A percentile compares a stretch with the other conserved stretches of the same genome.
phyloP scores from a whole-genome alignment of 1,140 invertebrate species.

The Pomacea maculata region DNA sequence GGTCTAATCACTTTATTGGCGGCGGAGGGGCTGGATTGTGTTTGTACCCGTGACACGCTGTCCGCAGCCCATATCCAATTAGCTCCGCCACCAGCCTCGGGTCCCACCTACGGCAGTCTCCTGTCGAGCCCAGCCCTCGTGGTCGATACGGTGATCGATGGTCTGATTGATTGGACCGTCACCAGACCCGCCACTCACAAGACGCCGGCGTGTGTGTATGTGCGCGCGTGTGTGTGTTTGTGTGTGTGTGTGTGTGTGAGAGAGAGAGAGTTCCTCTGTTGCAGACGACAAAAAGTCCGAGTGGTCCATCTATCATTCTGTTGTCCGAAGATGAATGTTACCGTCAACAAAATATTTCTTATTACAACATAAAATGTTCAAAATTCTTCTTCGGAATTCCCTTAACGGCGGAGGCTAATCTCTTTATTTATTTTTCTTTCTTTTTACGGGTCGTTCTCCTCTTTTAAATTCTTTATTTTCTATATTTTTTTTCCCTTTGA shows the following conservation, averaged over 20 bases:
- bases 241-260: not conserved
- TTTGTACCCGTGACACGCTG: not conserved
- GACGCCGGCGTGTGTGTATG: not conserved
- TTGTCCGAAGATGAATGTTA: too few species aligned
- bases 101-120: not conserved
- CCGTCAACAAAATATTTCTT: too few species aligned
- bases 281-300: too few species aligned
- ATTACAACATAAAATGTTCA: too few species aligned
- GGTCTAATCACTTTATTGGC: slow-evolving; percentile 11
- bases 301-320: too few species aligned
- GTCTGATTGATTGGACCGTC: not conserved
- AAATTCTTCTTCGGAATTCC: too few species aligned
- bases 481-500: too few species aligned
- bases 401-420: too few species aligned
- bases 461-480: too few species aligned
- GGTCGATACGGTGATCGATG: not conserved
- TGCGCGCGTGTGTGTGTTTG: not conserved
- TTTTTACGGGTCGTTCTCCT: too few species aligned
- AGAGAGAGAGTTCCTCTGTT: not conserved
- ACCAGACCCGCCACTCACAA: too few species aligned
- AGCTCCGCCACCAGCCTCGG: slow-evolving; percentile 1
- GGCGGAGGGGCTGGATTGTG: not conserved
- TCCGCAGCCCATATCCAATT: slow-evolving; percentile 8
- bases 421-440: too few species aligned
- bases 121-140: not conserved